phyloP scores from a whole-genome alignment of 2,113 vertebrate genomes.

The Paradoxurus hermaphroditus region DNA sequence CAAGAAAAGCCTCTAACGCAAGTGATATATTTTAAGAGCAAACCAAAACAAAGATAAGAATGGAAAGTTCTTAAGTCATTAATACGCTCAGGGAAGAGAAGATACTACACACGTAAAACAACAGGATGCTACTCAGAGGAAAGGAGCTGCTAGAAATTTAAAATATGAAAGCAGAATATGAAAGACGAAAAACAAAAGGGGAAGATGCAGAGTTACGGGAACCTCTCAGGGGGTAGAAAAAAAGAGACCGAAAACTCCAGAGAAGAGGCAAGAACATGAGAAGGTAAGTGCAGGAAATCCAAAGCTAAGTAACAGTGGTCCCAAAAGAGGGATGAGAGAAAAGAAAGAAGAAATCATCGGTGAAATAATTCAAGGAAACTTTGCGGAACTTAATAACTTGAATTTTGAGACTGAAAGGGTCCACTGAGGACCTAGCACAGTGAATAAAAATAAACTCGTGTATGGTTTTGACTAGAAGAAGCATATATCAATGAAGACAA shows the following conservation, averaged over 20 bases:
- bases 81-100: neutral
- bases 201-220: neutral
- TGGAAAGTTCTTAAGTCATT: neutral
- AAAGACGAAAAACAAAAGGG: neutral
- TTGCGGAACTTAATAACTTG: neutral
- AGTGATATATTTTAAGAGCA: neutral
- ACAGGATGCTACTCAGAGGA: neutral
- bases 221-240: neutral
- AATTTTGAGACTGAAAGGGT: neutral
- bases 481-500: neutral
- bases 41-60: neutral
- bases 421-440: neutral
- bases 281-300: neutral
- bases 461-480: neutral
- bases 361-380: neutral
- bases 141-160: slow-evolving; percentile 10
- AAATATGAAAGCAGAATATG: neutral
- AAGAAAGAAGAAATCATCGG: neutral
- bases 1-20: neutral
- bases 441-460: neutral
- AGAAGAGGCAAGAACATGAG: neutral
- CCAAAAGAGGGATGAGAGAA: neutral
- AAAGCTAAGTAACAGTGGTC: neutral
- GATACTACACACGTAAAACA: neutral
- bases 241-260: neutral